A percentile compares a stretch with the other conserved stretches of the same genome.
These are phyloP conservation scores for Agriotes lineatus DNA, from an alignment of 2,888 invertebrate species.

Conservation along the genomic window DNA sequence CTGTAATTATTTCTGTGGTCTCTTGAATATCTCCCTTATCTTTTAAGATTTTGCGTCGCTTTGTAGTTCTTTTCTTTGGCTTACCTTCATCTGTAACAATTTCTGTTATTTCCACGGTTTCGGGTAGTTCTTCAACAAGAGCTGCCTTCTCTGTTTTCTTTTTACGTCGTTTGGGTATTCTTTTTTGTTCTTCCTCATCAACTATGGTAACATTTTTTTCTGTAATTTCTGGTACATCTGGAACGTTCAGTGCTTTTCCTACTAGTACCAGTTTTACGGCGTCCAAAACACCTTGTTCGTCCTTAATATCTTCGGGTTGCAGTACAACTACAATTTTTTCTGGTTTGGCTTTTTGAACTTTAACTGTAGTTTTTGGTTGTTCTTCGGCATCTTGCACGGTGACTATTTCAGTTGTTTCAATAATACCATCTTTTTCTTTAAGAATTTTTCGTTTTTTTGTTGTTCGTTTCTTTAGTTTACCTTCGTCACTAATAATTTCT, in stretches of 20 bases:
- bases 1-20: no score
- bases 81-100: no score
- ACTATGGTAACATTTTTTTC: conserved; percentile 54
- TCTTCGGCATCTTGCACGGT: conserved; percentile 65
- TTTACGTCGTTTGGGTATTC: background rate
- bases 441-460: conserved; percentile 62
- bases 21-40: no score
- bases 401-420: conserved; percentile 65
- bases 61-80: no score
- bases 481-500: no score
- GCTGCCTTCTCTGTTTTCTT: background rate
- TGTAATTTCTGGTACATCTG: conserved; percentile 31
- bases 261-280: conserved; percentile 50
- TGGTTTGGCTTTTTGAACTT: conserved; percentile 52
- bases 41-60: no score
- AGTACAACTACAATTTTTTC: conserved; percentile 29
- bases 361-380: conserved; percentile 62
- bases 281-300: no score
- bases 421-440: conserved; percentile 63
- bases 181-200: conserved; percentile 11
- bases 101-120: conserved; percentile 56
- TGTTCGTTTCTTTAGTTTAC: no score
- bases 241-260: conserved; percentile 34
- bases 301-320: conserved; percentile 37
- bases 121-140: conserved; percentile 38